These are phyloP conservation scores for Drosophila suzukii DNA, from an alignment of 1,140 invertebrate species.

Conservation along the genomic window DNA sequence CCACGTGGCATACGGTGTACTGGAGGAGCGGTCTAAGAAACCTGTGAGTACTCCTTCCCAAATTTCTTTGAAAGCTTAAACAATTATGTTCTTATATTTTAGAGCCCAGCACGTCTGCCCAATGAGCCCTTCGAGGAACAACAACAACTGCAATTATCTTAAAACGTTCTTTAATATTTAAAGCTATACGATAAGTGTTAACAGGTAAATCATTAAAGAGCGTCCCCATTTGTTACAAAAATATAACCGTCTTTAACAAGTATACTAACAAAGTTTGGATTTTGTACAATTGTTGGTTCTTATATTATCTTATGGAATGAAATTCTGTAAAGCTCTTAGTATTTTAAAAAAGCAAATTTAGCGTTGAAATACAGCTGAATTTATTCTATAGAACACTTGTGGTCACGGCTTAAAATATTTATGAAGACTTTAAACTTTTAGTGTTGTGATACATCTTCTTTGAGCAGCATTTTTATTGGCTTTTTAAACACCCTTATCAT, in stretches of 20 bases:
- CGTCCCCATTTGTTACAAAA: slow-evolving; percentile 38
- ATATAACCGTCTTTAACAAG: slow-evolving; percentile 1
- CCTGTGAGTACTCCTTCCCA: slow-evolving; percentile 85
- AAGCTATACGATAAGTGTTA: slow-evolving; percentile 45
- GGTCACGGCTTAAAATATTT: not conserved
- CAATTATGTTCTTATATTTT: slow-evolving; percentile 2
- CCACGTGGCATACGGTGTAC: slow-evolving; percentile 91
- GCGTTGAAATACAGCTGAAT: not conserved
- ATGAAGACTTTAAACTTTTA: not conserved
- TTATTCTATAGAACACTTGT: slow-evolving; percentile 9
- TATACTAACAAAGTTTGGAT: not conserved
- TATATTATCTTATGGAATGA: slow-evolving; percentile 7
- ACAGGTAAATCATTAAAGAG: slow-evolving; percentile 51
- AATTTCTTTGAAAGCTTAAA: not conserved
- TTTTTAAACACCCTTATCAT: not conserved
- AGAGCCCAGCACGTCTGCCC: slow-evolving; percentile 85
- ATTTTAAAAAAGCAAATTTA: not conserved
- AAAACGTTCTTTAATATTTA: slow-evolving; percentile 65
- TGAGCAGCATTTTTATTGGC: not conserved
- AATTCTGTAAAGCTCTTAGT: not conserved
- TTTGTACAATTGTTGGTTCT: not conserved
- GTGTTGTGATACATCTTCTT: not conserved
- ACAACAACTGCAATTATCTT: slow-evolving; percentile 77
- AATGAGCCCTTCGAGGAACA: slow-evolving; percentile 83
- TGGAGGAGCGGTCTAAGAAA: slow-evolving; percentile 91